These are phyloP conservation scores for Uromys caudimaculatus DNA, from an alignment of 2,797 vertebrate species.

Conservation along the genomic window DNA sequence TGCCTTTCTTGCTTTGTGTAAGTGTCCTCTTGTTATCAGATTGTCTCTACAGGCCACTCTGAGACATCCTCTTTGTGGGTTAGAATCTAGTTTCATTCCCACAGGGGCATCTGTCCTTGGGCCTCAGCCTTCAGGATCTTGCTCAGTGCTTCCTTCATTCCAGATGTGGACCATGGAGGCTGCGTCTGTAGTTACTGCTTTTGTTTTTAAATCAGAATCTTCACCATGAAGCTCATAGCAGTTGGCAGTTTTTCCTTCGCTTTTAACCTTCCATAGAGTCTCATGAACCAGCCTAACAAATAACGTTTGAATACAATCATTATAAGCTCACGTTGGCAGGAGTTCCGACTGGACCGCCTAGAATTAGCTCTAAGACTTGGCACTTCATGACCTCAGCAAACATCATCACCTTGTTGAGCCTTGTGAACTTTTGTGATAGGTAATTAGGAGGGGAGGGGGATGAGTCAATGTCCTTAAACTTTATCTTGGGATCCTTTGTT, in stretches of 20 bases:
- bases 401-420: background rate
- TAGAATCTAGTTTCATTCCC: background rate
- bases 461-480: background rate
- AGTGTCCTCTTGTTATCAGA: background rate
- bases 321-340: background rate
- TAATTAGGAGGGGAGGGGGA: background rate
- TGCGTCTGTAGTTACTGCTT: background rate
- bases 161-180: background rate
- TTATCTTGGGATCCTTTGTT: background rate
- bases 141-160: background rate
- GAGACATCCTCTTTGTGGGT: background rate
- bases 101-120: background rate
- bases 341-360: background rate
- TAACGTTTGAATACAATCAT: background rate
- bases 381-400: too few relatives aligned
- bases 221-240: background rate
- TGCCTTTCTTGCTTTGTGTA: background rate
- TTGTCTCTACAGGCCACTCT: background rate
- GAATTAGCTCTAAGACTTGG: background rate
- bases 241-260: constrained; percentile 25
- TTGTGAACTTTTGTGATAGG: background rate
- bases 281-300: background rate
- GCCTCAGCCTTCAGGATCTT: background rate
- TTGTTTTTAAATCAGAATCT: background rate
- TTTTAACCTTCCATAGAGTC: background rate